Conservation (phyloP, 2,888 invertebrate species). For the Mesorhabditis belari region DNA sequence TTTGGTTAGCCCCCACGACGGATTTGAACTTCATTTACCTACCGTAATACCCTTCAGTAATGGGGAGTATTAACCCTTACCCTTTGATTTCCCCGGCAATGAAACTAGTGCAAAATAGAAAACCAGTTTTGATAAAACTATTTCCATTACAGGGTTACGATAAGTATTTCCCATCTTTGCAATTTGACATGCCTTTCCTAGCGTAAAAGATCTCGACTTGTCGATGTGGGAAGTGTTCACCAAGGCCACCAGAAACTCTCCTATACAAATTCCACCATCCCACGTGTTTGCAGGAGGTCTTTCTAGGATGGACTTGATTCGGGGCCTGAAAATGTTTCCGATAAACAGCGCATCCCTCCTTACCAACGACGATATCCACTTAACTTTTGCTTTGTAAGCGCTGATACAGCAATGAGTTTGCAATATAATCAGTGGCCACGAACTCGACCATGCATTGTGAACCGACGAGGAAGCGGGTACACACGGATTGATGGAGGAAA, state of each 20-base stretch:
- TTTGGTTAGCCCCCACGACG: background rate
- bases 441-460: conserved; percentile 51
- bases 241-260: conserved; percentile 50
- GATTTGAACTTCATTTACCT: background rate
- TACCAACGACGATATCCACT: conserved; percentile 46
- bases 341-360: conserved; percentile 29
- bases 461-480: conserved; percentile 48
- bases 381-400: conserved; percentile 46
- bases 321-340: conserved; percentile 8
- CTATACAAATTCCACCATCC: conserved; percentile 47
- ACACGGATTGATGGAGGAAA: conserved; percentile 45
- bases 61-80: no score
- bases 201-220: conserved; percentile 37
- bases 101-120: no score
- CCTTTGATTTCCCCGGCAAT: no score
- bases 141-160: background rate
- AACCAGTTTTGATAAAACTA: no score
- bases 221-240: conserved; percentile 46
- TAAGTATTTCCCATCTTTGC: background rate
- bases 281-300: conserved; percentile 46
- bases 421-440: conserved; percentile 49
- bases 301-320: conserved; percentile 1
- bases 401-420: conserved; percentile 51
- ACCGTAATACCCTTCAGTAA: no score
- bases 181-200: conserved; percentile 14